Evolutionary conservation across 2,888 invertebrate species (phyloP), one percentile per base, ranked within the genome.

Genomic region (Rhagium mordax): DNA sequence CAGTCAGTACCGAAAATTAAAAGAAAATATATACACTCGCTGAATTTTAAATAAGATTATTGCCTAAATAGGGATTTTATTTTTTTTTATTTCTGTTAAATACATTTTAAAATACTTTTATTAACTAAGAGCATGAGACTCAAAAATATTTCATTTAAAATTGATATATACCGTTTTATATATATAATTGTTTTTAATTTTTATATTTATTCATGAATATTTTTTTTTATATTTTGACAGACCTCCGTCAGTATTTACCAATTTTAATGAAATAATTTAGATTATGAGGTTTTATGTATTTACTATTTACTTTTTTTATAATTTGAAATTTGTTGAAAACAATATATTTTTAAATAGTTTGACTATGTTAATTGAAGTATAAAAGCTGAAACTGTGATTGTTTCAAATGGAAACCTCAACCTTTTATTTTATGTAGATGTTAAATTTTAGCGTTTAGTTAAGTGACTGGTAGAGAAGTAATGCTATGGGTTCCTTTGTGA

Each of bases 1-100:
- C 95, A 47, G 93, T 96, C 78, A 95, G 94, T 79, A 95, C 95
- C 7, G 96, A 96, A 85, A 93, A 93, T 87, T 94, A 90, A 77
- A 49, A 61, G 49, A 65, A 67, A 33, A 33, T 62, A 59, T 70
- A 55, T 59, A 74, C 41, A 57, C 68, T 74, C 29, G 61, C 13
- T 57, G 29, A 8, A 10, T 51, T 20, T 41, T 51, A 51, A 51
- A 16, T 18, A 51, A 51, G 51, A 51, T 51, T 51, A 51, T 51
- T 47, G 61, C 33, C 61, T 61, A 47, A 47, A 61, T 61, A 21
- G 8, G 61, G 20, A 15, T 47, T 33, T 67, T 57, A 16, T 57
- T 27, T 18, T 67, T 55, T 10, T 41, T 67, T 18, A 49, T 66
- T 33, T 66, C 20, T 67, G n/a, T 51, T 21, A 49, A 48, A 24